These are phyloP conservation scores for Notamacropus eugenii DNA, from an alignment of 2,797 vertebrate species.

Conservation along the genomic window DNA sequence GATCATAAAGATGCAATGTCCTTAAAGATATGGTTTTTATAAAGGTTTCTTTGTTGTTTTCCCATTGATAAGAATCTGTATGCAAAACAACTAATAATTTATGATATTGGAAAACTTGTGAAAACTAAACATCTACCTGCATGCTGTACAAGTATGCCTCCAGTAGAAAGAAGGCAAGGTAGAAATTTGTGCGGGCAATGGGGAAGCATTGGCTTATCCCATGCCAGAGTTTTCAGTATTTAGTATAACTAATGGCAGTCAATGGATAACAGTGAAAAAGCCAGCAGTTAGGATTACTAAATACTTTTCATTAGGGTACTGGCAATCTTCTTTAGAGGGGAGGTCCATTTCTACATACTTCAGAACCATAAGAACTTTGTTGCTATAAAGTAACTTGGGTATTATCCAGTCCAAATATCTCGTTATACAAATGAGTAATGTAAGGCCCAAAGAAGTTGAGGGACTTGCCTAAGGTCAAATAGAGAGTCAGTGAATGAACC, in stretches of 20 bases:
- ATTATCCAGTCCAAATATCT: background rate
- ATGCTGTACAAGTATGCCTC: background rate
- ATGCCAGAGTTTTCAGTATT: background rate
- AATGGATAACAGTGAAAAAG: background rate
- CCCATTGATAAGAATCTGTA: background rate
- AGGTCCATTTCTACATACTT: background rate
- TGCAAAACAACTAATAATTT: background rate
- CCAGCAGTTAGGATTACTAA: background rate
- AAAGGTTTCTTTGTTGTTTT: background rate
- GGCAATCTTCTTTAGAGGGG: background rate
- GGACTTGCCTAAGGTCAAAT: background rate
- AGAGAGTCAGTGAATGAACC: background rate
- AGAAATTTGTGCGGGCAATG: background rate
- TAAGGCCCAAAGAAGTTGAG: background rate
- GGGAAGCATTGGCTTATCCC: background rate
- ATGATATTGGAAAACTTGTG: background rate
- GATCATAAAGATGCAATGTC: background rate
- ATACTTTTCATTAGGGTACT: background rate
- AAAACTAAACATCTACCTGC: background rate
- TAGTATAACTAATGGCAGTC: background rate
- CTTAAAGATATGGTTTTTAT: background rate
- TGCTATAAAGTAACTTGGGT: background rate
- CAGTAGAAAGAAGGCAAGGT: background rate
- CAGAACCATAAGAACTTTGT: background rate
- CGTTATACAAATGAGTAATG: slow-evolving; percentile 31